These are phyloP conservation scores for Oncorhynchus mykiss DNA, from an alignment of 2,113 vertebrate species.

Conservation along the genomic window DNA sequence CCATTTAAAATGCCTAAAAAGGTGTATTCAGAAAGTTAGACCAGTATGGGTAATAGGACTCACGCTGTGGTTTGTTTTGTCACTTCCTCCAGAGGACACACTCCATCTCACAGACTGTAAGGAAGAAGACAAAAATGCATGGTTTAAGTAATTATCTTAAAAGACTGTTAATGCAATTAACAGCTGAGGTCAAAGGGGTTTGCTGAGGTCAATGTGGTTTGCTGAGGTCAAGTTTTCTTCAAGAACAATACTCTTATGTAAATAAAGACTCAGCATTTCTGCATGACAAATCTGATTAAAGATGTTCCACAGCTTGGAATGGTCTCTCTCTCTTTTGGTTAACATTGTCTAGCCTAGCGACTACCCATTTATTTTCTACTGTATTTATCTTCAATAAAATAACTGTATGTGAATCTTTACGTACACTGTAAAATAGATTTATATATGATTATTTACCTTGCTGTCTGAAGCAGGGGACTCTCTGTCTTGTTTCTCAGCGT, in stretches of 20 bases:
- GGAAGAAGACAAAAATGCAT: slow-evolving; percentile 55
- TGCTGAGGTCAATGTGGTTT: slow-evolving; percentile 22
- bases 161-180: background rate
- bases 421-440: background rate
- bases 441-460: slow-evolving; percentile 78
- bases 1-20: too few relatives aligned
- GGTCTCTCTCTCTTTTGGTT: slow-evolving; percentile 18
- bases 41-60: slow-evolving; percentile 59
- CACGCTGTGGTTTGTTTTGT: slow-evolving; percentile 82
- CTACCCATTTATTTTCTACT: background rate
- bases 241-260: background rate
- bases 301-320: background rate
- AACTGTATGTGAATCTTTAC: slow-evolving; percentile 17
- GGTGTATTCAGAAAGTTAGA: background rate
- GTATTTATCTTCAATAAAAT: slow-evolving; percentile 16
- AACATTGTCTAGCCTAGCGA: background rate
- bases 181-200: slow-evolving; percentile 26
- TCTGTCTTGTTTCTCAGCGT: slow-evolving; percentile 86
- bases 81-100: slow-evolving; percentile 82
- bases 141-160: slow-evolving; percentile 45
- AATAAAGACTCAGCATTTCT: background rate
- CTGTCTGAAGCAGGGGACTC: slow-evolving; percentile 88
- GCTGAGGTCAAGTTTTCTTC: background rate
- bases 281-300: background rate
- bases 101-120: slow-evolving; percentile 81